Evolutionary conservation across 2,797 vertebrate species (phyloP).

Genomic region (Sebastes nivosus): DNA sequence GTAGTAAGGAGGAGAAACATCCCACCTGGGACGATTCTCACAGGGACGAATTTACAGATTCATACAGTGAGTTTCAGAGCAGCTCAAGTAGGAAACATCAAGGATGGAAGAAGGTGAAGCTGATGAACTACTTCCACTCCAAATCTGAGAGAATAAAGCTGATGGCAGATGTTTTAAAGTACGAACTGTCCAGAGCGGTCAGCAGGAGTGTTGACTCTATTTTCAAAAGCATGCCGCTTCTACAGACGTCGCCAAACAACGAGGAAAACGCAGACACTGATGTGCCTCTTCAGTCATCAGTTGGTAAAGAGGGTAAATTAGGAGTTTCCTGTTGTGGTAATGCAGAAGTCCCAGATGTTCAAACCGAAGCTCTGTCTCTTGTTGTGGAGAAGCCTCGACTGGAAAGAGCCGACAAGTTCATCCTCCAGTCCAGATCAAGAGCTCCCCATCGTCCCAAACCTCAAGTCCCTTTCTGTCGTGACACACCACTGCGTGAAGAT

Average conservation of each 20-base stretch:
- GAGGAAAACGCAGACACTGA: neutral
- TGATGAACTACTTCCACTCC: slow-evolving; percentile 32
- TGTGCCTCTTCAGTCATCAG: neutral
- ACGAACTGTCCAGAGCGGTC: slow-evolving; percentile 81
- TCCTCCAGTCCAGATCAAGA: slow-evolving; percentile 54
- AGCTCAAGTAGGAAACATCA: slow-evolving; percentile 3
- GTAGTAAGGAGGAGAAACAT: slow-evolving; percentile 9
- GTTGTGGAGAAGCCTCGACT: slow-evolving; percentile 60
- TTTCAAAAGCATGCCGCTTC: slow-evolving; percentile 78
- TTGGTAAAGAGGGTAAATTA: slow-evolving; percentile 4
- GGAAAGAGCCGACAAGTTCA: slow-evolving; percentile 29
- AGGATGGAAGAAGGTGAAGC: slow-evolving; percentile 56
- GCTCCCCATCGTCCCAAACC: slow-evolving; percentile 26
- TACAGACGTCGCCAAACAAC: slow-evolving; percentile 44
- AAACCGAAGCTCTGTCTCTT: slow-evolving; percentile 71
- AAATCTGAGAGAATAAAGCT: slow-evolving; percentile 60
- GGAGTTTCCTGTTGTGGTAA: slow-evolving; percentile 23
- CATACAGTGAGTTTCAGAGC: slow-evolving; percentile 15
- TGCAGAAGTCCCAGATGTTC: slow-evolving; percentile 42
- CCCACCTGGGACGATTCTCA: slow-evolving; percentile 17
- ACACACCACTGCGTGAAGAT: slow-evolving; percentile 48
- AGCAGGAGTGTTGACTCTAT: slow-evolving; percentile 85
- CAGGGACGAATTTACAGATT: neutral
- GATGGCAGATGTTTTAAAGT: slow-evolving; percentile 84
- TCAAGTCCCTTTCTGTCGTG: neutral